Conservation (phyloP, 2,797 vertebrate species). For the Cyprinodon diabolis region DNA sequence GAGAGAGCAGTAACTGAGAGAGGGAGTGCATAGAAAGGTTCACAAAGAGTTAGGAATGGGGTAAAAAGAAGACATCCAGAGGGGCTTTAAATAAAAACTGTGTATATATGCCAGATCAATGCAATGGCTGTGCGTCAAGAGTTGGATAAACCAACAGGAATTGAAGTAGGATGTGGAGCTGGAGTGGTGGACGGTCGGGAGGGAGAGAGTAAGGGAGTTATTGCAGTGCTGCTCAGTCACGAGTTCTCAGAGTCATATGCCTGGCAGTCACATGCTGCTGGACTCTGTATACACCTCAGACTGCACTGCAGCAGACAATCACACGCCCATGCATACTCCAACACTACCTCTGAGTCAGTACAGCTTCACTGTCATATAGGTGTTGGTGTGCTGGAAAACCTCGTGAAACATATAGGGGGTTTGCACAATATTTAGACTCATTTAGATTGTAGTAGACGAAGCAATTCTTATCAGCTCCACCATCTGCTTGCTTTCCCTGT, state of each 20-base stretch:
- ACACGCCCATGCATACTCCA: slow-evolving; percentile 28
- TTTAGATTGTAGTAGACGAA: background rate
- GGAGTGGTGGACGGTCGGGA: slow-evolving; percentile 13
- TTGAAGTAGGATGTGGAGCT: slow-evolving; percentile 17
- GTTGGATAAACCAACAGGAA: slow-evolving; percentile 28
- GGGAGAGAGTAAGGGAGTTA: slow-evolving; percentile 56
- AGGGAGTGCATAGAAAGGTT: slow-evolving; percentile 55
- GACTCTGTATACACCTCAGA: slow-evolving; percentile 77
- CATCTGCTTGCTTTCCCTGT: slow-evolving; percentile 1
- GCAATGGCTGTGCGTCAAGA: background rate
- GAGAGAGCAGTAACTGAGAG: slow-evolving; percentile 24
- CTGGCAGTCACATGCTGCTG: slow-evolving; percentile 84
- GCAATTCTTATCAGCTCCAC: rapidly evolving
- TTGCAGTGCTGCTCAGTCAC: slow-evolving; percentile 84
- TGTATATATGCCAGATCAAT: background rate
- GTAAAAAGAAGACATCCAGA: background rate
- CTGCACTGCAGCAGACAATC: slow-evolving; percentile 63
- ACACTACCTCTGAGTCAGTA: slow-evolving; percentile 6
- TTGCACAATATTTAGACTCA: background rate
- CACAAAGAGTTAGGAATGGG: slow-evolving; percentile 62
- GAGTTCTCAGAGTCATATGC: slow-evolving; percentile 90
- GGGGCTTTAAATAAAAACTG: background rate
- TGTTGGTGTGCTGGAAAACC: slow-evolving; percentile 1
- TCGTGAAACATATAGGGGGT: background rate
- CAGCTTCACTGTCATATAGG: background rate